Base-by-base conservation (phyloP, 2,797 vertebrate genomes). In the Acrocephalus scirpaceus region DNA sequence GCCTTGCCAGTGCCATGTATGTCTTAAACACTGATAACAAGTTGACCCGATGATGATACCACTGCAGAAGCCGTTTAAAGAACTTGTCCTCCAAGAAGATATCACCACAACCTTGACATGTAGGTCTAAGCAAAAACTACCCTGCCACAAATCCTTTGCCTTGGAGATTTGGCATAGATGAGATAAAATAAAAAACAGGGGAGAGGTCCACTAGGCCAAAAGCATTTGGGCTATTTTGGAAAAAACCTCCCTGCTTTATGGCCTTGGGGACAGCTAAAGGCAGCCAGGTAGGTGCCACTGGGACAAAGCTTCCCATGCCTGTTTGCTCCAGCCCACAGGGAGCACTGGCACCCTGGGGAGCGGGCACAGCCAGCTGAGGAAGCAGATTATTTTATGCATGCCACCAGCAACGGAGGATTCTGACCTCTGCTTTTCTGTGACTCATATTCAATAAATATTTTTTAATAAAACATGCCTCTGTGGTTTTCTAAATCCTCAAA, bases 281-380 rank as follows among this genome's bases (percentile, higher is more conserved):
- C 22, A 51, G 22, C 32, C 29, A 47, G 26, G 47, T 30, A n/a
- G 40, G 34, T 48, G 44, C 11, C 4, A 4, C 7, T 1, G 4
- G 45, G 54, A 57, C 36, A 30, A 25, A 51, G 30, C 40, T 36
- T 21, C 70, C 13, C 3, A 2, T 20, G 69, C 45, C 29, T 15
- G 2, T 13, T 45, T 44, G 50, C 71, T 36, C 27, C 74, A n/a
- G 5, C 23, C 71, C 1, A 0, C 0, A 5, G 17, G 65, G 40
- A 40, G 69, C 8, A 8, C 14, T 0, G 1, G 67, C 27, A 53
- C 9, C 70, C 48, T 0, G 0, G 38, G 66, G 50, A 21, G 1
- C 0, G 0, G 76, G 50, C 0, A 0, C 54, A 36, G 75, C 40
- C 2, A 27, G 40, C 47, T 40, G 3, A 67, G 27, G 45, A 60